Conservation (phyloP, 2,888 invertebrate genomes). For the Gymnoscelis rufifasciata region DNA sequence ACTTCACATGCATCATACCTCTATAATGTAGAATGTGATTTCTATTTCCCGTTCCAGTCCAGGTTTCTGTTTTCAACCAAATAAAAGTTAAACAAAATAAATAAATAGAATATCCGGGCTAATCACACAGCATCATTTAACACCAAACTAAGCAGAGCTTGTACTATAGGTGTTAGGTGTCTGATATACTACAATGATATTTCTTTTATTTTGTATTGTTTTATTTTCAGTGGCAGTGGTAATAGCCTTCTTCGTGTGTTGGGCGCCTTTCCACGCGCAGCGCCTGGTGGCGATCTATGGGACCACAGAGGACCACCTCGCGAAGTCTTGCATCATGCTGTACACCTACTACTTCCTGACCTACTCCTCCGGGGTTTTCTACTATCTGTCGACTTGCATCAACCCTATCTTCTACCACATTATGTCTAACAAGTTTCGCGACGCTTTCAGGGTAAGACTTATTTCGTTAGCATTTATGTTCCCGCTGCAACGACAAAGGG, state of each 20-base stretch:
- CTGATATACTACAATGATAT: too few species aligned
- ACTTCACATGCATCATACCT: too few species aligned
- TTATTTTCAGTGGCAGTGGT: conserved; percentile 87
- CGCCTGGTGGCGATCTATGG: conserved; percentile 89
- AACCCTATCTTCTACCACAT: conserved; percentile 96
- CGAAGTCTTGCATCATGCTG: conserved; percentile 65
- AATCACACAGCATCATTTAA: too few species aligned
- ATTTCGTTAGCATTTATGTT: too few species aligned
- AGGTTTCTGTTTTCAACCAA: too few species aligned
- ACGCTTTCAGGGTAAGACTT: conserved; percentile 89
- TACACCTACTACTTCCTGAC: conserved; percentile 84
- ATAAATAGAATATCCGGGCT: too few species aligned
- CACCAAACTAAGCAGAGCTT: too few species aligned
- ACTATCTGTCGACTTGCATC: conserved; percentile 94
- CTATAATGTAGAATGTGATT: too few species aligned
- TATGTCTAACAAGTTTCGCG: conserved; percentile 95
- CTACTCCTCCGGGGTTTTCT: conserved; percentile 92
- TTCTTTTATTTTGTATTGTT: background rate
- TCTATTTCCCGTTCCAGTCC: too few species aligned
- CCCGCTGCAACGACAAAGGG: too few species aligned
- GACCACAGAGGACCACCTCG: conserved; percentile 61
- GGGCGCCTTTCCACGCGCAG: conserved; percentile 97
- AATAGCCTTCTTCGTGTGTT: conserved; percentile 92
- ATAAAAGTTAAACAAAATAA: too few species aligned
- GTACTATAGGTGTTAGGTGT: too few species aligned